phyloP scores from a whole-genome alignment of 2,797 vertebrate species.

The Lycodopsis pacificus region DNA sequence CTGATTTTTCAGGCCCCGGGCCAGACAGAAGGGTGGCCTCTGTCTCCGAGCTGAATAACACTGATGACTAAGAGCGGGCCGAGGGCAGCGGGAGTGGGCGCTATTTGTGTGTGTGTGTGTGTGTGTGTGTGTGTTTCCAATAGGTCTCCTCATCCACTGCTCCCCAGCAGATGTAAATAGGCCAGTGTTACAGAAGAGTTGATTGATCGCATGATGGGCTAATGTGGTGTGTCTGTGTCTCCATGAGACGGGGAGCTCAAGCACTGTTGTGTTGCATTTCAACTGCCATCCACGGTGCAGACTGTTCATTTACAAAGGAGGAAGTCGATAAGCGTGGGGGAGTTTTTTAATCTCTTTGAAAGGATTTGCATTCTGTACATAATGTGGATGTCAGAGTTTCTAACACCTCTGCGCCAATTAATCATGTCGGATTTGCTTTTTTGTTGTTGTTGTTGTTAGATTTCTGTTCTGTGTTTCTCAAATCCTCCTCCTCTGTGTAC shows the following conservation, averaged over 20 bases:
- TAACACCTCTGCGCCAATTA: neutral
- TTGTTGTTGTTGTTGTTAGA: neutral
- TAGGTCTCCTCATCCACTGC: constrained; percentile 59
- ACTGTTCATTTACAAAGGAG: constrained; percentile 47
- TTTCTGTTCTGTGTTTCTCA: neutral
- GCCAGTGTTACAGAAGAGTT: constrained; percentile 62
- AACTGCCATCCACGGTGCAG: constrained; percentile 41
- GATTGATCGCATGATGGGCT: constrained; percentile 70
- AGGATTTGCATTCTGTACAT: neutral
- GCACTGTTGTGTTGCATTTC: constrained; percentile 48
- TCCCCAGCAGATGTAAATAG: constrained; percentile 67
- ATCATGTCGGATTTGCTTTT: neutral
- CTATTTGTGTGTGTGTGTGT: constrained; percentile 64
- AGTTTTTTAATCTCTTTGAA: constrained; percentile 14
- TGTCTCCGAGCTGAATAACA: constrained; percentile 82
- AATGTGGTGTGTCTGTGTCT: constrained; percentile 61
- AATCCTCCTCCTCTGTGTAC: constrained; percentile 37
- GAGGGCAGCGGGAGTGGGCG: constrained; percentile 64
- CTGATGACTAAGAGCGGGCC: constrained; percentile 75
- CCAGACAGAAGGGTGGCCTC: constrained; percentile 86
- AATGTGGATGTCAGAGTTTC: neutral
- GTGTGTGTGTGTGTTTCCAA: constrained; percentile 61
- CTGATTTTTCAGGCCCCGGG: constrained; percentile 83
- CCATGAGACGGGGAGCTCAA: constrained; percentile 41
- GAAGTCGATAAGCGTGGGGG: constrained; percentile 14